Base-by-base conservation (phyloP, 1,140 invertebrate species). In the Drosophila willistoni region DNA sequence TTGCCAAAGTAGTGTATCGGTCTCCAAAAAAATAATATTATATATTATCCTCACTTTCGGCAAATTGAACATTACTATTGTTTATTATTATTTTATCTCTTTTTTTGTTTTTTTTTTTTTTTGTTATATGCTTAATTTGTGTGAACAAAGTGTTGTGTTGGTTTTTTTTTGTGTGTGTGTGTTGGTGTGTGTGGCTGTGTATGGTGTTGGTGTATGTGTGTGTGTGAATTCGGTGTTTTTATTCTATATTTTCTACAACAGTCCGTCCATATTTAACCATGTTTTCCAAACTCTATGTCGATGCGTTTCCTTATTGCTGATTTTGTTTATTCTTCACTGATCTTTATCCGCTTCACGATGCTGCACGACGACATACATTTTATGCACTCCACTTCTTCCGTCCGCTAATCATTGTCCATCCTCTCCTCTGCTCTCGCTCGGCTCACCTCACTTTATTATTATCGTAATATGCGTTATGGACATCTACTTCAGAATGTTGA, bases 401-500 rank as follows among this genome's bases (percentile, higher is more conserved):
- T 22, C 17, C 44, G 44, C 44, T 51, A 19, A 7, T 41, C 60
- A 62, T 62, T 39, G 22, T 62, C 36, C 41, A 62, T 57, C 36
- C 66, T 66, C 29, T 57, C 14, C 63, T 36, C 34, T 10, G 9
- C 9, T 36, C 54, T 51, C n/a, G 44, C 44, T 13, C 54, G 19
- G 7, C 17, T 51, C 44, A 51, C 17, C 44, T 51, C 44, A 69
- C 47, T 36, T 12, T 63, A 56, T 68, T 74, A 68, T 73, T 73
- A 78, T 70, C 79, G 44, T 64, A 72, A 65, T 73, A 62, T 72
- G 61, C 80, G 72, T 67, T 57, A 77, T 62, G 51, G 42, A 66
- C 51, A 60, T 55, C 42, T 67, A 75, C 65, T 73, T 72, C 67
- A 74, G 68, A 78, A 47, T 77, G 59, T 59, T 67, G 51, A 69